Evolutionary conservation across 2,888 invertebrate species (phyloP).

Genomic region (Tetanocera ferruginea): DNA sequence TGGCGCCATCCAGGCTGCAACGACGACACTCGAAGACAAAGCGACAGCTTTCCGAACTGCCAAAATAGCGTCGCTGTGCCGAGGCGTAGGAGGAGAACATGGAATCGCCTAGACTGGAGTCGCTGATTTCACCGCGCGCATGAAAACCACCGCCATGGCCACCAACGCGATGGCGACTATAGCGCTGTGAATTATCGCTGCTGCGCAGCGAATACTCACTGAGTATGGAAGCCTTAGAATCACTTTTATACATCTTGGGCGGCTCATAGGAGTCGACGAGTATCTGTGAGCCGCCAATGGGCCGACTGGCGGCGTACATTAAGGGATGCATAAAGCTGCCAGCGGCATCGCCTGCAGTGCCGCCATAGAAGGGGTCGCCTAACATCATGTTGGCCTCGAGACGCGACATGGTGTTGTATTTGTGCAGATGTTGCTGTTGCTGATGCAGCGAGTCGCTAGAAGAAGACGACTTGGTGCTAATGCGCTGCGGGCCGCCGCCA

Average conservation of each 20-base stretch:
- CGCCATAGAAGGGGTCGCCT: constrained; percentile 58
- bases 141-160: constrained; percentile 43
- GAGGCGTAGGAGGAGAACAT: constrained; percentile 60
- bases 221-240: constrained; percentile 67
- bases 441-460: constrained; percentile 68
- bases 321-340: constrained; percentile 51
- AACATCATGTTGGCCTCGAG: constrained; percentile 58
- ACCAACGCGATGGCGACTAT: constrained; percentile 50
- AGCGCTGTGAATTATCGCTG: constrained; percentile 65
- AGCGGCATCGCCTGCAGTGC: constrained; percentile 43
- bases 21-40: constrained; percentile 68
- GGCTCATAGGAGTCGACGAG: constrained; percentile 63
- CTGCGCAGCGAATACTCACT: constrained; percentile 68
- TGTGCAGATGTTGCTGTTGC: constrained; percentile 53
- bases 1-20: constrained; percentile 64
- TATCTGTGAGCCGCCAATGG: constrained; percentile 65
- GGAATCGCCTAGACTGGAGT: constrained; percentile 64
- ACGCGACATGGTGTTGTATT: constrained; percentile 64
- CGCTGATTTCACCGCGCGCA: constrained; percentile 61
- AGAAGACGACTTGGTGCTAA: constrained; percentile 69
- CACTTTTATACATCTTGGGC: constrained; percentile 68
- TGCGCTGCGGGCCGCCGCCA: constrained; percentile 51
- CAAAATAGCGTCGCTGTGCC: constrained; percentile 66
- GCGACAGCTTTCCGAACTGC: constrained; percentile 69
- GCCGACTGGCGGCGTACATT: constrained; percentile 64